phyloP scores from a whole-genome alignment of 2,888 invertebrate genomes.

The Branchipolynoe longqiensis region DNA sequence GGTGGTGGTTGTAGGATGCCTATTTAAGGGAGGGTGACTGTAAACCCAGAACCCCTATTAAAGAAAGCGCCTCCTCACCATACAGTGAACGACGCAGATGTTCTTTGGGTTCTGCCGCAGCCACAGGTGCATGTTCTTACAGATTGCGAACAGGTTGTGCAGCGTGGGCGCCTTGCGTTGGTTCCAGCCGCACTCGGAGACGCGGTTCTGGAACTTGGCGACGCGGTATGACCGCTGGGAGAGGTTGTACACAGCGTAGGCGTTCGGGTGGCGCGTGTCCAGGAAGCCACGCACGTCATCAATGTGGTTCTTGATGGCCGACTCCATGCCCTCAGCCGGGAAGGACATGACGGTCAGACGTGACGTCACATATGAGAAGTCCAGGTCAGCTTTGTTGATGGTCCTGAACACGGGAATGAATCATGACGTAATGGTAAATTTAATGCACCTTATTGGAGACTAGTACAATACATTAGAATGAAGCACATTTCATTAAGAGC shows the following conservation, averaged over 20 bases:
- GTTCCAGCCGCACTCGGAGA: constrained; percentile 84
- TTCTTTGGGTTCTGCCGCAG: constrained; percentile 91
- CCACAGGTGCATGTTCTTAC: constrained; percentile 94
- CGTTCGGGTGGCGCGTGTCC: constrained; percentile 86
- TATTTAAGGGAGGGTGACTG: no score
- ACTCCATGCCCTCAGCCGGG: constrained; percentile 95
- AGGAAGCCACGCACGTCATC: constrained; percentile 93
- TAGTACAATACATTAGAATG: no score
- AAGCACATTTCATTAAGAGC: no score
- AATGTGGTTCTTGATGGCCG: constrained; percentile 93
- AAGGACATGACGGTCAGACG: constrained; percentile 90
- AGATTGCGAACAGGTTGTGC: constrained; percentile 90
- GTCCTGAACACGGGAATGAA: constrained; percentile 71
- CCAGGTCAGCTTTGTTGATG: constrained; percentile 86
- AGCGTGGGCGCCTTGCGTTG: constrained; percentile 87
- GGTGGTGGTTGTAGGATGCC: no score
- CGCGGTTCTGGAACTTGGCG: constrained; percentile 83
- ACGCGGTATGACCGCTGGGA: constrained; percentile 85
- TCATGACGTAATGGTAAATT: no score
- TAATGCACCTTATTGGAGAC: no score
- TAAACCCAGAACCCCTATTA: no score
- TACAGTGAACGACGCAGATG: constrained; percentile 91
- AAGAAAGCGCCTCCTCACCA: constrained; percentile 73
- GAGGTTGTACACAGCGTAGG: constrained; percentile 92
- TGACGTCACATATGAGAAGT: constrained; percentile 95